A percentile compares a stretch with the other conserved stretches of the same genome.
Evolutionary conservation across 2,888 invertebrate species (phyloP).

Genomic region (Netelia fuscicornis): DNA sequence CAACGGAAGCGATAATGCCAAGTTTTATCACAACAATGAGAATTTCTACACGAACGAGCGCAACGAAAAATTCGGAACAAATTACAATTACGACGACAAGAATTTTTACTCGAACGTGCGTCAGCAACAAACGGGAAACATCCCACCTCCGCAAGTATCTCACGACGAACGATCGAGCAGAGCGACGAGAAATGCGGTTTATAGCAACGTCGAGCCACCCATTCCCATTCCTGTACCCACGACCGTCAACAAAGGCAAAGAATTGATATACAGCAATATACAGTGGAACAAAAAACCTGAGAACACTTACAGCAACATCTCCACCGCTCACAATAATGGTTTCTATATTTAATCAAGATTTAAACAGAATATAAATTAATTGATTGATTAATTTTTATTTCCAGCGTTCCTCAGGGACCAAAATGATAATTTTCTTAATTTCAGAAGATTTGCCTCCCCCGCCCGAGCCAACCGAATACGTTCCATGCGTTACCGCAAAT

Average conservation of each 20-base stretch:
- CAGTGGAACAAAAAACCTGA: constrained; percentile 85
- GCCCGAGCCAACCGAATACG: constrained; percentile 85
- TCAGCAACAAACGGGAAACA: constrained; percentile 71
- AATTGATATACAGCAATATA: constrained; percentile 86
- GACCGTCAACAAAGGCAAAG: constrained; percentile 84
- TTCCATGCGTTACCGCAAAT: constrained; percentile 81
- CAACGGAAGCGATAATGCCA: constrained; percentile 76
- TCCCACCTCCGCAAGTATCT: constrained; percentile 79
- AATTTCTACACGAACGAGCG: constrained; percentile 79
- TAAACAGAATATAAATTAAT: too few species aligned
- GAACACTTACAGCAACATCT: constrained; percentile 88
- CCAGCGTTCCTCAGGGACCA: too few species aligned
- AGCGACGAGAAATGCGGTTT: constrained; percentile 80
- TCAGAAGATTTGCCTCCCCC: constrained; percentile 88
- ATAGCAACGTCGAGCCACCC: constrained; percentile 83
- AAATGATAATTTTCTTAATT: constrained; percentile 47
- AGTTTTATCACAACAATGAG: constrained; percentile 80
- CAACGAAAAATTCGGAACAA: constrained; percentile 79
- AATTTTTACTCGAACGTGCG: constrained; percentile 83
- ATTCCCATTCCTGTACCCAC: constrained; percentile 76
- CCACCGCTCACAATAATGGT: constrained; percentile 78
- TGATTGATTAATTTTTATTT: too few species aligned
- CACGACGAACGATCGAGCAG: constrained; percentile 76
- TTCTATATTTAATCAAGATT: too few species aligned
- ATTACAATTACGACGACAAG: constrained; percentile 80